Evolutionary conservation across 2,888 invertebrate genomes (phyloP).

Genomic region (Eupithecia subumbrata): DNA sequence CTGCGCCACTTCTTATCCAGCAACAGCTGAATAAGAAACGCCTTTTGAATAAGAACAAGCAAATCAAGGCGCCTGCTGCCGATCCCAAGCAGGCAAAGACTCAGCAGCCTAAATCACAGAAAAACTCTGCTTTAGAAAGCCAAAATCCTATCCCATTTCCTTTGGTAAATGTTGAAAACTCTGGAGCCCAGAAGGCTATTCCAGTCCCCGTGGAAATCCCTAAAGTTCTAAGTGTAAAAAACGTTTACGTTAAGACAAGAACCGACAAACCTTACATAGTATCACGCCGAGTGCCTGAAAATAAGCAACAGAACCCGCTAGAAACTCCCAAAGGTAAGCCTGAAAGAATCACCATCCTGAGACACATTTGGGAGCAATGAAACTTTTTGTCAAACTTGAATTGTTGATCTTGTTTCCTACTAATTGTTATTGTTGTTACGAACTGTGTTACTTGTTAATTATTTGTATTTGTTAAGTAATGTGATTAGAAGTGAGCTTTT

Average conservation of each 20-base stretch:
- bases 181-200: slow-evolving; percentile 49
- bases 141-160: slow-evolving; percentile 51
- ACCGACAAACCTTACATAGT: slow-evolving; percentile 53
- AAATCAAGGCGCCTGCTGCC: slow-evolving; percentile 43
- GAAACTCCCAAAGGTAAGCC: slow-evolving; percentile 50
- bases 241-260: slow-evolving; percentile 53
- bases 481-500: neutral
- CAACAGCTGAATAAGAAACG: slow-evolving; percentile 53
- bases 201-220: slow-evolving; percentile 49
- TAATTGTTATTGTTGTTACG: slow-evolving; percentile 31
- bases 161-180: slow-evolving; percentile 50
- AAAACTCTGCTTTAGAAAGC: slow-evolving; percentile 52
- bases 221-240: slow-evolving; percentile 51
- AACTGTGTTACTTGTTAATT: slow-evolving; percentile 28
- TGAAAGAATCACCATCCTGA: slow-evolving; percentile 56
- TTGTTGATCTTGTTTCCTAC: slow-evolving; percentile 37
- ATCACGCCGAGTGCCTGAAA: slow-evolving; percentile 52
- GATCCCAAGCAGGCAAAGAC: slow-evolving; percentile 11
- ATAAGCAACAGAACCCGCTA: slow-evolving; percentile 50
- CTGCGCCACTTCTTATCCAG: slow-evolving; percentile 52
- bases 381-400: slow-evolving; percentile 40
- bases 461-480: slow-evolving; percentile 19
- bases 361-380: slow-evolving; percentile 65
- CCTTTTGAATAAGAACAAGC: slow-evolving; percentile 50
- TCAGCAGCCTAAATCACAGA: slow-evolving; percentile 14